A percentile compares a stretch with the other conserved stretches of the same genome.
Evolutionary conservation across 2,113 vertebrate species (phyloP).

Genomic region (Hippocampus mohnikei): DNA sequence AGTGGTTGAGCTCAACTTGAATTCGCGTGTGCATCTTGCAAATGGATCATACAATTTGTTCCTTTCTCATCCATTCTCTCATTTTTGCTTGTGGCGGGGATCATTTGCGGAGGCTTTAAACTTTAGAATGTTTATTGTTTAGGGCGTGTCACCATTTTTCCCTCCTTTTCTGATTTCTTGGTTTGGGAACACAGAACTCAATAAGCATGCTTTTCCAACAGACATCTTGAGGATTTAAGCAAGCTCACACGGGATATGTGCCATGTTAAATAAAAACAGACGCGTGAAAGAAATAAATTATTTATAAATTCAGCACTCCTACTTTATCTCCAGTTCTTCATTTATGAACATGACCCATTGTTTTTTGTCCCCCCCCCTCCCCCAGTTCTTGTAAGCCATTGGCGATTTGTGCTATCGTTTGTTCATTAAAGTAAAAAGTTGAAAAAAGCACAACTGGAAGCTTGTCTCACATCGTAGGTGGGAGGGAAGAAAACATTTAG

Average conservation of each 20-base stretch:
- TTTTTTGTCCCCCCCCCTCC: constrained; percentile 1
- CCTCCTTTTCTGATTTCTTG: constrained; percentile 3
- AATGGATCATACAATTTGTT: constrained; percentile 20
- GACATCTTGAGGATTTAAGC: constrained; percentile 26
- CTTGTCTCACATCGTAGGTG: constrained; percentile 54
- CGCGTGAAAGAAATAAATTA: constrained; percentile 53
- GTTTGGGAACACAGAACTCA: constrained; percentile 5
- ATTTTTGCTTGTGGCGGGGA: constrained; percentile 22
- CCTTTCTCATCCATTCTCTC: no score
- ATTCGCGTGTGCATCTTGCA: constrained; percentile 56
- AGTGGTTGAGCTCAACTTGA: constrained; percentile 38
- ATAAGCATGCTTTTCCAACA: constrained; percentile 47
- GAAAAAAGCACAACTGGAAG: constrained; percentile 61
- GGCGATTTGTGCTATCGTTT: constrained; percentile 73
- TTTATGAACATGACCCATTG: constrained; percentile 37
- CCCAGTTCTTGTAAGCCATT: constrained; percentile 53
- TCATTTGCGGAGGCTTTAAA: constrained; percentile 44
- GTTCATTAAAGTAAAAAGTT: constrained; percentile 53
- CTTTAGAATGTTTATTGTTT: constrained; percentile 5
- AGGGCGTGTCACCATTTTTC: constrained; percentile 2
- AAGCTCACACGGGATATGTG: constrained; percentile 43
- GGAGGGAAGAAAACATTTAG: constrained; percentile 62
- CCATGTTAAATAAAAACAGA: constrained; percentile 67
- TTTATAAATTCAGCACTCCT: constrained; percentile 36
- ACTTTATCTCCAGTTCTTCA: constrained; percentile 35